Base-by-base conservation (phyloP, 2,113 vertebrate genomes). In the Sprattus sprattus region DNA sequence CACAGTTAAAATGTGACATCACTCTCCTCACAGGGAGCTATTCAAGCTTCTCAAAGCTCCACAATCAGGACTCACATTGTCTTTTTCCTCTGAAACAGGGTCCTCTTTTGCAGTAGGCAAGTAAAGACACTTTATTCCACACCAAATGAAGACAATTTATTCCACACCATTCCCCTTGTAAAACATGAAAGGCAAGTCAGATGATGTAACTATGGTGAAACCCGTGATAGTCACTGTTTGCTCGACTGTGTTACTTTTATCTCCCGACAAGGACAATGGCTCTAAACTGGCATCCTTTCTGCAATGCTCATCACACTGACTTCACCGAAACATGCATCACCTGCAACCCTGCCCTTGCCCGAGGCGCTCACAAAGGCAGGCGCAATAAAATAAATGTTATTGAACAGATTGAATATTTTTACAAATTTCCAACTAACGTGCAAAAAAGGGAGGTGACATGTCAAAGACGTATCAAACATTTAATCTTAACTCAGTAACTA, bases 181-280 rank as follows among this genome's bases (percentile, higher is more conserved):
- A 39, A 39, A 39, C 71, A 78, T 78, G 71, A 78, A 78, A 78
- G 71, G 71, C 39, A 78, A 78, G 32, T 67, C 10, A 13, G 71
- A 32, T 78, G 71, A 78, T 78, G 71, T 44, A 78, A 78, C 71
- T 67, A 9, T 78, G 71, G 25, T 32, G 71, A 78, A 78, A 78
- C 71, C 71, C 6, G 28, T 39, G 71, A 39, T 15, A 78, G 28
- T 39, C 39, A 39, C 39, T 1, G 39, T 39, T 78, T 16, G 28
- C 28, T 39, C 13, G 4, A 15, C 28, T 32, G 28, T 75, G 25
- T 39, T 78, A 15, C 71, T 4, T 39, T 78, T 78, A 16, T 32
- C 28, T 39, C 11, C 13, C 28, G 13, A 78, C 25, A 78, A 78
- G 32, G 71, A 32, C 13, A 39, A 32, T 13, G 32, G 71, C 13